Evolutionary conservation across 2,888 invertebrate genomes (phyloP).

Genomic region (Ptilodon capucinus): DNA sequence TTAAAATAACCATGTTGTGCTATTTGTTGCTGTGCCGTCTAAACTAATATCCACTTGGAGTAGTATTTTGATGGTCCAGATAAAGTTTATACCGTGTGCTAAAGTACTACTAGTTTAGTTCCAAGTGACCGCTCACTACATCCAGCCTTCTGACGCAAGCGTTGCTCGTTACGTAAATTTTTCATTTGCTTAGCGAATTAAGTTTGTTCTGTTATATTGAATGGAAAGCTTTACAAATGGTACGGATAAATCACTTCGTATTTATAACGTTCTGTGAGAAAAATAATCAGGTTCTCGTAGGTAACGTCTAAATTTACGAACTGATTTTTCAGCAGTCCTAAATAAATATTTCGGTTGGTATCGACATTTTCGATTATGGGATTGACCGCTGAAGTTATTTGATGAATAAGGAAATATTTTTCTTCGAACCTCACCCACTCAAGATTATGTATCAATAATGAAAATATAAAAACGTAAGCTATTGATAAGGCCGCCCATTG

Average conservation of each 20-base stretch:
- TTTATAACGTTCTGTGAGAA: not conserved
- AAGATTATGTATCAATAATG: no score
- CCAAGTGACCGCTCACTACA: not conserved
- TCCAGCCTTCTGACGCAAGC: constrained; percentile 2
- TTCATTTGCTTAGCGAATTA: constrained; percentile 6
- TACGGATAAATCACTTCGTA: not conserved
- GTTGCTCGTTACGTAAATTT: not conserved
- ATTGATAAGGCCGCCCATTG: no score
- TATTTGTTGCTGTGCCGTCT: not conserved
- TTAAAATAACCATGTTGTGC: no score
- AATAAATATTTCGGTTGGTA: not conserved
- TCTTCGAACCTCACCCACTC: not conserved
- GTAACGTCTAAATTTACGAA: not conserved
- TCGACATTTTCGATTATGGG: not conserved
- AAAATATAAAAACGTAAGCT: no score
- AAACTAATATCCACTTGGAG: no score
- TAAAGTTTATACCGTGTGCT: not conserved
- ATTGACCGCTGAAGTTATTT: not conserved
- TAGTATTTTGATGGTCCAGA: no score
- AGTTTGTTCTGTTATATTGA: not conserved
- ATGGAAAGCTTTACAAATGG: not conserved
- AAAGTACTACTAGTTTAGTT: constrained; percentile 4
- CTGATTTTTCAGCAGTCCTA: not conserved
- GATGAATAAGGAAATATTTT: not conserved
- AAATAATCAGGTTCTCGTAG: not conserved